phyloP scores from a whole-genome alignment of 2,888 invertebrate species.

The Electrophaes corylata region DNA sequence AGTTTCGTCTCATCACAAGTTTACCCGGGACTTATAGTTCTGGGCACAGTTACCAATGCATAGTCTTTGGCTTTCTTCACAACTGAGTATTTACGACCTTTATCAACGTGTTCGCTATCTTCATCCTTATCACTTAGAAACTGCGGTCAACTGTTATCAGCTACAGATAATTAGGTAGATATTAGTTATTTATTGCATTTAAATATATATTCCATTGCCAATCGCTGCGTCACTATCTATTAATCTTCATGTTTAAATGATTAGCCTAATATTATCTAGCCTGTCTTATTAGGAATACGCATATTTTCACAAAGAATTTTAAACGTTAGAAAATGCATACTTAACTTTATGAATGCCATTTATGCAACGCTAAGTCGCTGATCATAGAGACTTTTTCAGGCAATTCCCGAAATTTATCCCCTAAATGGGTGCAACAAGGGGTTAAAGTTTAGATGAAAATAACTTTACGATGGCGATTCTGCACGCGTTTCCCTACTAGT shows the following conservation, averaged over 20 bases:
- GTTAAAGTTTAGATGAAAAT: too few species aligned
- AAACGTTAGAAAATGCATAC: too few species aligned
- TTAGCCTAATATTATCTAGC: not conserved
- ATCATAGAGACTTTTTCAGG: too few species aligned
- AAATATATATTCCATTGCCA: constrained; percentile 29
- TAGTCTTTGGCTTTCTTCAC: constrained; percentile 6
- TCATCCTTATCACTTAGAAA: constrained; percentile 43
- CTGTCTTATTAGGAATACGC: not conserved
- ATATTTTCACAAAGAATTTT: not conserved
- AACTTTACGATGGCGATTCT: too few species aligned
- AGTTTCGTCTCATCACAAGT: too few species aligned
- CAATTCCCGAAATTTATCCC: too few species aligned
- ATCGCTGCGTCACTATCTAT: constrained; percentile 31
- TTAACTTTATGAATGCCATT: too few species aligned
- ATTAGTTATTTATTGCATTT: constrained; percentile 44
- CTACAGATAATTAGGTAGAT: constrained; percentile 45
- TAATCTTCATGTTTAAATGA: constrained; percentile 20
- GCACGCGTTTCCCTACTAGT: too few species aligned
- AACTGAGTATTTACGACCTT: constrained; percentile 1
- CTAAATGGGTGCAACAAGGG: too few species aligned
- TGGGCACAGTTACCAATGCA: constrained; percentile 4
- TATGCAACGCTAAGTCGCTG: too few species aligned
- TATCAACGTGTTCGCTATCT: constrained; percentile 7
- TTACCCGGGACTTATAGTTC: too few species aligned
- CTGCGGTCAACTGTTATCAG: constrained; percentile 59